phyloP scores from a whole-genome alignment of 1,140 invertebrate genomes.

The Drosophila oshimai region DNA sequence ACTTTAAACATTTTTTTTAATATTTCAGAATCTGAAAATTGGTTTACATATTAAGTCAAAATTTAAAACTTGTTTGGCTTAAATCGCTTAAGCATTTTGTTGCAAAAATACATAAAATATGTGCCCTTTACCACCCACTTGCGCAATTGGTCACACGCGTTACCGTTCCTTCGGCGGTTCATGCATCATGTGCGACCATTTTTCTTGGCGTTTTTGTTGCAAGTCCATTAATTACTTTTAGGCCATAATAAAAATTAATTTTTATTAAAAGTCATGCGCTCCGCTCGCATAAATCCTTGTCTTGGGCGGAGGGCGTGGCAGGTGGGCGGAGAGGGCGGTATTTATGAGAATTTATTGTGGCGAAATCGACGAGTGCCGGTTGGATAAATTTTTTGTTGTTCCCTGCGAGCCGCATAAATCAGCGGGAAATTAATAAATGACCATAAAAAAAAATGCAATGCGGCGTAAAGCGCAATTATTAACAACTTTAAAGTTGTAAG shows the following conservation, averaged over 20 bases:
- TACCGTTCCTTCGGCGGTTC: slow-evolving; percentile 27
- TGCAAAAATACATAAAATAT: not conserved
- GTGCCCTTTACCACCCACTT: not conserved
- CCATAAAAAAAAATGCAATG: slow-evolving; percentile 43
- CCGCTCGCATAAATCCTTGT: slow-evolving; percentile 70
- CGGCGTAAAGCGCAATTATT: slow-evolving; percentile 56
- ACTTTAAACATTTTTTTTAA: too few species aligned
- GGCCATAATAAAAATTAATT: slow-evolving; percentile 78
- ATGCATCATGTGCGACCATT: slow-evolving; percentile 69
- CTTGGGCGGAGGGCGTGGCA: slow-evolving; percentile 57
- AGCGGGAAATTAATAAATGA: slow-evolving; percentile 74
- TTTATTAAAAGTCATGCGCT: slow-evolving; percentile 75
- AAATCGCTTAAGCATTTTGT: too few species aligned
- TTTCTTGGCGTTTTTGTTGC: slow-evolving; percentile 30
- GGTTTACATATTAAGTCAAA: too few species aligned
- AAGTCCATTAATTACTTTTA: slow-evolving; percentile 78
- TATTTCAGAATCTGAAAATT: too few species aligned
- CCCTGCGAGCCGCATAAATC: slow-evolving; percentile 55
- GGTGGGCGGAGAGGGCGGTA: slow-evolving; percentile 7
- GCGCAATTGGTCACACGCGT: slow-evolving; percentile 16
- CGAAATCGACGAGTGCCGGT: slow-evolving; percentile 71
- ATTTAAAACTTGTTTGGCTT: too few species aligned
- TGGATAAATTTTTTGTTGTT: slow-evolving; percentile 40
- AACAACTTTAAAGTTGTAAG: slow-evolving; percentile 69
- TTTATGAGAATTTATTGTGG: slow-evolving; percentile 79